Evolutionary conservation across 2,797 vertebrate species (phyloP).

Genomic region (Spatula clypeata): DNA sequence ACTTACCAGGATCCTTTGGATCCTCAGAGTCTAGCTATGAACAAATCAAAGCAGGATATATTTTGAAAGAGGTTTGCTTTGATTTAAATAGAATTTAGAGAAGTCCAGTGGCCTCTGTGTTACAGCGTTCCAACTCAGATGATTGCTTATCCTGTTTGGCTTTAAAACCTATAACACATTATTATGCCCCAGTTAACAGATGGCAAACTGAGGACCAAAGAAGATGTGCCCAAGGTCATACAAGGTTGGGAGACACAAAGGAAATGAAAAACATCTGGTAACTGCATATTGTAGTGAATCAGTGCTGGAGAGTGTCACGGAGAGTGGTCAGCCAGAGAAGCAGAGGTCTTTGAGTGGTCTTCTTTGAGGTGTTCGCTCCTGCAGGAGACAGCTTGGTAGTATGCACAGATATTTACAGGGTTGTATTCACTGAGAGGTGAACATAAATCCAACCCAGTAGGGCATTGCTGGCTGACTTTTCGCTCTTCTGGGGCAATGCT

Average conservation of each 20-base stretch:
- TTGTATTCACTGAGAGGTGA: not conserved
- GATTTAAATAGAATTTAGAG: constrained; percentile 29
- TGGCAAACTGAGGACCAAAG: constrained; percentile 61
- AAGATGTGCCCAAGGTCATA: constrained; percentile 53
- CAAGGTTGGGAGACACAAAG: constrained; percentile 26
- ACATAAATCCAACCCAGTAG: not conserved
- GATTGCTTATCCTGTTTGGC: constrained; percentile 64
- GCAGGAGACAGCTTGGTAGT: not conserved
- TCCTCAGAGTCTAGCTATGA: constrained; percentile 17
- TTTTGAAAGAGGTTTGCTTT: constrained; percentile 54
- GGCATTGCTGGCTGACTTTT: not conserved
- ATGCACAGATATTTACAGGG: fast-evolving
- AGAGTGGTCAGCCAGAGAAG: not conserved
- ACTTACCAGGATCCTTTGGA: constrained; percentile 10
- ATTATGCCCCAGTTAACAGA: constrained; percentile 69
- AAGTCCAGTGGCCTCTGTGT: constrained; percentile 49
- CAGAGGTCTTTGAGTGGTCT: not conserved
- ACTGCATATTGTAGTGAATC: not conserved
- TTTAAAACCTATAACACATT: constrained; percentile 66
- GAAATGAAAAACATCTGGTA: constrained; percentile 30
- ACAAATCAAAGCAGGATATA: constrained; percentile 48
- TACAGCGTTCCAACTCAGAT: constrained; percentile 30
- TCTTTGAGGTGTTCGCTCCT: not conserved
- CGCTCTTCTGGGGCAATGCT: not conserved
- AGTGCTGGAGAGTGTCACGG: not conserved